A percentile compares a stretch with the other conserved stretches of the same genome.
Evolutionary conservation across 2,888 invertebrate species (phyloP).

Genomic region (Dyspetes luteomarginatus): DNA sequence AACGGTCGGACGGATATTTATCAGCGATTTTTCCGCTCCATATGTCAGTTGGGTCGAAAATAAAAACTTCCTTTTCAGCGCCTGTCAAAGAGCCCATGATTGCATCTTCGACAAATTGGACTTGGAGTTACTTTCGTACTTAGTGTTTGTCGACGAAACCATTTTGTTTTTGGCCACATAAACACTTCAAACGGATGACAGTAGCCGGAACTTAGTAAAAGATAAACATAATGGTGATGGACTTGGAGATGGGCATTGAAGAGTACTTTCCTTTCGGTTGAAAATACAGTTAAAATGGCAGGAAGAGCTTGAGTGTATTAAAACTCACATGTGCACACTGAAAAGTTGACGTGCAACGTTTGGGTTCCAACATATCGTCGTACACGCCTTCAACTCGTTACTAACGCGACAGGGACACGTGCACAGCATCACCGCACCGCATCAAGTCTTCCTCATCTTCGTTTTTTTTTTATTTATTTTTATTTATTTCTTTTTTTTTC

Average conservation of each 20-base stretch:
- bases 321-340: neutral
- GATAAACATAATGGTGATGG: neutral
- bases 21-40: too few relatives aligned
- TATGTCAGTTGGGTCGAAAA: too few relatives aligned
- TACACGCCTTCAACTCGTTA: slow-evolving; percentile 64
- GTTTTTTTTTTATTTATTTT: neutral
- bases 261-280: slow-evolving; percentile 23
- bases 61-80: too few relatives aligned
- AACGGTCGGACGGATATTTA: slow-evolving; percentile 56
- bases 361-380: slow-evolving; percentile 25
- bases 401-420: slow-evolving; percentile 69
- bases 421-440: too few relatives aligned
- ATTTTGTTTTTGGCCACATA: neutral
- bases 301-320: neutral
- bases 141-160: slow-evolving; percentile 11
- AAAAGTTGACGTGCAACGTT: neutral
- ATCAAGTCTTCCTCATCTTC: slow-evolving; percentile 43
- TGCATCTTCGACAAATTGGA: too few relatives aligned
- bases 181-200: too few relatives aligned
- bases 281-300: slow-evolving; percentile 29
- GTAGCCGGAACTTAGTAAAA: too few relatives aligned
- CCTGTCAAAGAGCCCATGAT: too few relatives aligned
- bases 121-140: too few relatives aligned
- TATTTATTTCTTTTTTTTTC: slow-evolving; percentile 47
- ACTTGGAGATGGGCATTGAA: neutral